These are phyloP conservation scores for Trichonephila clavata DNA, from an alignment of 1,140 invertebrate genomes.

Conservation along the genomic window DNA sequence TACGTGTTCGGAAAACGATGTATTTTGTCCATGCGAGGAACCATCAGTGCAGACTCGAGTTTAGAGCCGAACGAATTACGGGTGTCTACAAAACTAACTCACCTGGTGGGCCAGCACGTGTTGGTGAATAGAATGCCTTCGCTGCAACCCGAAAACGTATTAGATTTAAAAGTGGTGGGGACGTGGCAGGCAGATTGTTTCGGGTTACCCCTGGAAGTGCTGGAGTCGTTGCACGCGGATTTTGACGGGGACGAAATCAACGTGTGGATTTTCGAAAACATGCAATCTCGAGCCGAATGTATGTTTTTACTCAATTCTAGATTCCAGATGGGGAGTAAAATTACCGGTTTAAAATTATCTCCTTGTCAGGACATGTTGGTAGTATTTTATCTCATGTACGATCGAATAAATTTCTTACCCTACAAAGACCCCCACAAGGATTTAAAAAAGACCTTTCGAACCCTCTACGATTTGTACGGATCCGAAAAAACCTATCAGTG, in stretches of 20 bases:
- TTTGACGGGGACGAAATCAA: constrained; percentile 62
- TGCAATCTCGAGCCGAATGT: constrained; percentile 57
- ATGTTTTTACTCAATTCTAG: neutral
- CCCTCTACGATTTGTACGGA: constrained; percentile 53
- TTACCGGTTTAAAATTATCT: neutral
- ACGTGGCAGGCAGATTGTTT: constrained; percentile 18
- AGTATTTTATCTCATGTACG: constrained; percentile 8
- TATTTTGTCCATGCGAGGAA: constrained; percentile 22
- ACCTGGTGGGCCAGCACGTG: neutral
- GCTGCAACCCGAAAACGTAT: constrained; percentile 26
- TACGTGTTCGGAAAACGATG: constrained; percentile 53
- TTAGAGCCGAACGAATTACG: constrained; percentile 9
- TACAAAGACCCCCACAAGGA: neutral
- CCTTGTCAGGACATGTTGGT: constrained; percentile 56
- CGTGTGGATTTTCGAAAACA: neutral
- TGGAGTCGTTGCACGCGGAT: constrained; percentile 7
- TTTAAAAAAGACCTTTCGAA: constrained; percentile 34
- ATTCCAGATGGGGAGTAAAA: neutral
- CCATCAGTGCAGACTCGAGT: constrained; percentile 38
- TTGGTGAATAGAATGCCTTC: constrained; percentile 51
- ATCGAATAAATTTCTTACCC: constrained; percentile 46
- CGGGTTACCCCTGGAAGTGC: constrained; percentile 37
- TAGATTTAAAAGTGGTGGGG: neutral
- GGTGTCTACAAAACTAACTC: neutral
- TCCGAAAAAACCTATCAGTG: neutral